Evolutionary conservation across 1,140 invertebrate genomes (phyloP).

Genomic region (Macrobrachium nipponense): DNA sequence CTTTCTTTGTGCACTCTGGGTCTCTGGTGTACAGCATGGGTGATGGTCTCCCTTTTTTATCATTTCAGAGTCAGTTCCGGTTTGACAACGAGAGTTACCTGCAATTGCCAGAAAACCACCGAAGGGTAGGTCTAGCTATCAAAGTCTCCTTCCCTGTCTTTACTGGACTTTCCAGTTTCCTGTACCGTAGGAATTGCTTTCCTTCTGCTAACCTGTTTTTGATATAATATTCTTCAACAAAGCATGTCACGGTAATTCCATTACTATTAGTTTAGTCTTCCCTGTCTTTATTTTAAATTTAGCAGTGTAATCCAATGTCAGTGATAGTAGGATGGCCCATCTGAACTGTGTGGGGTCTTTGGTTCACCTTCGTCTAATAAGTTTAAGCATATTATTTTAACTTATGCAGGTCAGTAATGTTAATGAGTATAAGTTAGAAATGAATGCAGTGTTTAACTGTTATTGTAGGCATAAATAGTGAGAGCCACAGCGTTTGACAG

Average conservation of each 20-base stretch:
- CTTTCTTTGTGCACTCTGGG: background rate
- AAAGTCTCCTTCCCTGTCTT: background rate
- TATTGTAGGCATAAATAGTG: too few species aligned
- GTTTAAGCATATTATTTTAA: too few species aligned
- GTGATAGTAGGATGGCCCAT: background rate
- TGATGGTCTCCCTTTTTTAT: conserved; percentile 59
- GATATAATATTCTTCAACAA: background rate
- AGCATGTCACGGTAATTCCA: background rate
- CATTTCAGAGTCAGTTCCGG: conserved; percentile 92
- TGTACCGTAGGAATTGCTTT: background rate
- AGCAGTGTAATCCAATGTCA: background rate
- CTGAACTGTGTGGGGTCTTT: background rate
- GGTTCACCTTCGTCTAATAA: too few species aligned
- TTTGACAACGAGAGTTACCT: conserved; percentile 98
- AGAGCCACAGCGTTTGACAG: too few species aligned
- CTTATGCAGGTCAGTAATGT: too few species aligned
- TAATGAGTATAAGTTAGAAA: too few species aligned
- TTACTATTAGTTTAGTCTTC: background rate
- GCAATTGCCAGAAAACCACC: conserved; percentile 93
- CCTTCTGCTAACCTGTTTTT: background rate
- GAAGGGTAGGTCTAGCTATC: conserved; percentile 81
- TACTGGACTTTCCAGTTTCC: background rate
- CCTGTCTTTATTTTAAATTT: background rate
- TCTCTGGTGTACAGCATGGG: conserved; percentile 39
- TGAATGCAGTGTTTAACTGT: too few species aligned